Evolutionary conservation across 2,113 vertebrate genomes (phyloP), one percentile per base, ranked within the genome.

Genomic region (Paramisgurnus dabryanus): DNA sequence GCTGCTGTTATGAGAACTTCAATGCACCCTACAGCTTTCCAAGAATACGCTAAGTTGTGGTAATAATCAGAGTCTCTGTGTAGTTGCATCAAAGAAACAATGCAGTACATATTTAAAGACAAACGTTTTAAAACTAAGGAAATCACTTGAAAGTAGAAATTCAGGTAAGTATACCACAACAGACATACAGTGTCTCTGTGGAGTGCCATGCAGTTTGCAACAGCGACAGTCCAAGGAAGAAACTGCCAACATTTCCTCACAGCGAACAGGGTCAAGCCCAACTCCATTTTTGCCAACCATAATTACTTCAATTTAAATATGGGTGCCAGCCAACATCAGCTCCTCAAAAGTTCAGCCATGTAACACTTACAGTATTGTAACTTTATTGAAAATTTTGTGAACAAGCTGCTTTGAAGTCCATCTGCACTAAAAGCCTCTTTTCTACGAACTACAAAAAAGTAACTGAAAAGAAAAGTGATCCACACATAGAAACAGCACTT

Each of bases 381-480:
- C 34, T 70, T 55, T 2, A 18, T 6, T n/a, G 4, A 13, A 9
- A 2, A 47, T 47, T 34, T 22, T 15, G 4, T 11, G 61, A 22
- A 5, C 10, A 49, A 22, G 13, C 64, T 73, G 66, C 61, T 50
- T 80, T 76, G 0, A 63, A 67, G 34, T 84, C 64, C 0, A 49
- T 82, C 80, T 39, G 80, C 66, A 79, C 80, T 82, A 85, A 85
- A 66, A 40, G 79, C 13, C 76, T 61, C 45, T 64, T 66, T 4
- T 22, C 57, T 57, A 39, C 45, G 8, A 58, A 70, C 17, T 66
- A 81, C 57, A 49, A 76, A 72, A 72, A 60, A 68, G 45, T 47
- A 22, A 58, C 5, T 72, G 27, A 27, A 55, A 39, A 70, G 60
- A 10, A 45, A 22, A 34, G 27, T 34, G 61, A 10, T 34, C 17